These are phyloP conservation scores for Molossus molossus DNA, from an alignment of 2,797 vertebrate genomes.

Conservation along the genomic window DNA sequence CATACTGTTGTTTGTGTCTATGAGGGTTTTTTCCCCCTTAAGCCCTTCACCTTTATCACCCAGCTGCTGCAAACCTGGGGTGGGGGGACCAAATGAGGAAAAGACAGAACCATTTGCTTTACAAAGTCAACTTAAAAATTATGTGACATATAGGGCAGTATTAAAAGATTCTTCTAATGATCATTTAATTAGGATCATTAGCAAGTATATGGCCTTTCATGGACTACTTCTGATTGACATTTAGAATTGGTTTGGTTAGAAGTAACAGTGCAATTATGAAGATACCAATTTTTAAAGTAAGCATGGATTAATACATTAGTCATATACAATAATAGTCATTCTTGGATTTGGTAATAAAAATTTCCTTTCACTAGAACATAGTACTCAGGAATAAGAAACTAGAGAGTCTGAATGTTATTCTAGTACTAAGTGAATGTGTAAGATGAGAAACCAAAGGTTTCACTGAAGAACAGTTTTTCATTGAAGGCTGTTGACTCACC, in stretches of 20 bases:
- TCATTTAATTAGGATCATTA: conserved; percentile 47
- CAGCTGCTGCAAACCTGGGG: too few relatives aligned
- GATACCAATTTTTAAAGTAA: conserved; percentile 47
- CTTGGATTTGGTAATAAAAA: conserved; percentile 31
- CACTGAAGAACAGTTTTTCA: conserved; percentile 43
- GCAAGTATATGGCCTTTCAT: not conserved
- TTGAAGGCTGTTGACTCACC: not conserved
- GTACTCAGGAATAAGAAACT: conserved; percentile 42
- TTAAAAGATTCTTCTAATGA: not conserved
- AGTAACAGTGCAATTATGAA: conserved; percentile 3
- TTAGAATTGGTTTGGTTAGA: conserved; percentile 46
- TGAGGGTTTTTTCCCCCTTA: too few relatives aligned
- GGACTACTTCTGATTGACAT: not conserved
- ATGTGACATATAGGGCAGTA: not conserved
- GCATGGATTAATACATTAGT: conserved; percentile 23
- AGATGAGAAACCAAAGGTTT: conserved; percentile 34
- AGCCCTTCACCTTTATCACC: too few relatives aligned
- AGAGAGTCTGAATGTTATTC: conserved; percentile 21
- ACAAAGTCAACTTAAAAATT: not conserved
- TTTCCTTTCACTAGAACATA: conserved; percentile 17
- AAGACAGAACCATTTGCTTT: not conserved
- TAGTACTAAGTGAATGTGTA: conserved; percentile 28
- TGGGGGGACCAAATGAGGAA: not conserved
- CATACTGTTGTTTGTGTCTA: too few relatives aligned
- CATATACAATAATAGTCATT: conserved; percentile 1